Conservation (phyloP, 2,797 vertebrate species). For the Brachyrhaphis roseni region DNA sequence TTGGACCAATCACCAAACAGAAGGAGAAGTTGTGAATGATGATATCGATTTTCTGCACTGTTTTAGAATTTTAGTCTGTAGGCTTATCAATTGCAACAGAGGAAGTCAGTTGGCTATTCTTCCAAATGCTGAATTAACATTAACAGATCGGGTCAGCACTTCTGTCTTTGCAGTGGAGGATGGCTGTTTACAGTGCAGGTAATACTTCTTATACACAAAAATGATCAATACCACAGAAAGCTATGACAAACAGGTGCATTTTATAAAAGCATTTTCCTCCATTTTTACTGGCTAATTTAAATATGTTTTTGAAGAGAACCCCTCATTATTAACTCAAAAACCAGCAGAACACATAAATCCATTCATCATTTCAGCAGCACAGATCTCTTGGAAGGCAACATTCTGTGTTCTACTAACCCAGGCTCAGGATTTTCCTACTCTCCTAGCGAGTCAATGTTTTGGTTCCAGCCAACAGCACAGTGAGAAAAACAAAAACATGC, state of each 20-base stretch:
- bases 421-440: conserved; percentile 57
- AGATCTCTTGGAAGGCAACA: neutral
- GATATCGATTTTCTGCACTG: too few species aligned
- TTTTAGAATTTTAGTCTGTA: too few species aligned
- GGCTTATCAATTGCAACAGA: too few species aligned
- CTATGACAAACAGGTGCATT: neutral
- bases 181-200: too few species aligned
- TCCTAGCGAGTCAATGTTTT: conserved; percentile 47
- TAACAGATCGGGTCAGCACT: too few species aligned
- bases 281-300: neutral
- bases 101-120: too few species aligned
- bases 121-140: too few species aligned
- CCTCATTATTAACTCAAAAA: neutral
- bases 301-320: conserved; percentile 1
- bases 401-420: conserved; percentile 11
- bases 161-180: too few species aligned
- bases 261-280: neutral
- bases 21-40: too few species aligned
- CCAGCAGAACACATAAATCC: neutral
- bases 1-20: too few species aligned
- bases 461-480: conserved; percentile 35
- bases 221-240: neutral
- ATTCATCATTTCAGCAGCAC: conserved; percentile 1
- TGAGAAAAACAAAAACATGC: conserved; percentile 32
- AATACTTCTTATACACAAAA: too few species aligned